A percentile compares a stretch with the other conserved stretches of the same genome.
Evolutionary conservation across 1,140 invertebrate species (phyloP).

Genomic region (Macrobrachium nipponense): DNA sequence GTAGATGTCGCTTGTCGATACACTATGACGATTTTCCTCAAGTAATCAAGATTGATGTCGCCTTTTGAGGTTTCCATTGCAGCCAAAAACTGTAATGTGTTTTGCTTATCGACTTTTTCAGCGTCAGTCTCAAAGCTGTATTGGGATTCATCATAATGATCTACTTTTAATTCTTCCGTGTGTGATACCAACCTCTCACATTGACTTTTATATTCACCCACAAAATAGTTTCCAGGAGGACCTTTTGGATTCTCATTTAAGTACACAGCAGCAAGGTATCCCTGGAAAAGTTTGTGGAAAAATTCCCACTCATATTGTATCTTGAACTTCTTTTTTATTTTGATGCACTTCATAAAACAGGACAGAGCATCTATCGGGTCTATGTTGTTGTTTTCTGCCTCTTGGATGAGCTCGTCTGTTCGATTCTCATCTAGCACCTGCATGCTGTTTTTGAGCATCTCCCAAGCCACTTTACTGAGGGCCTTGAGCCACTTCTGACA

Average conservation of each 20-base stretch:
- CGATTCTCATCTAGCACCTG: neutral
- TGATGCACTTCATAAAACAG: neutral
- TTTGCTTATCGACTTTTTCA: too few species aligned
- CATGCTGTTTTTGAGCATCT: neutral
- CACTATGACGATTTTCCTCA: too few species aligned
- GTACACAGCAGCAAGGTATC: neutral
- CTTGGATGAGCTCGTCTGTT: neutral
- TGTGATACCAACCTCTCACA: too few species aligned
- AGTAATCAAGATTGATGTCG: too few species aligned
- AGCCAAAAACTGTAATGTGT: too few species aligned
- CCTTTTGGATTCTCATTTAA: neutral
- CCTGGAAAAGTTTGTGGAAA: slow-evolving; percentile 8
- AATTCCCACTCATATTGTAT: neutral
- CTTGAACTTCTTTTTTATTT: neutral
- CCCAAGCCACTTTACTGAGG: slow-evolving; percentile 10
- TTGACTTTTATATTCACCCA: too few species aligned
- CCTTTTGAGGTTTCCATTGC: too few species aligned
- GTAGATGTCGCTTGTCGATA: too few species aligned
- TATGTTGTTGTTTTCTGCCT: neutral
- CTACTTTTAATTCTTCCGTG: too few species aligned
- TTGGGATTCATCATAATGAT: too few species aligned
- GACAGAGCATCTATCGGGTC: slow-evolving; percentile 18
- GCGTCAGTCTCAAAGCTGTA: too few species aligned
- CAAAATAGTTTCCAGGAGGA: too few species aligned
- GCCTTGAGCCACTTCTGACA: neutral